Conservation (phyloP, 2,888 invertebrate genomes). For the Trachelus stipa region DNA sequence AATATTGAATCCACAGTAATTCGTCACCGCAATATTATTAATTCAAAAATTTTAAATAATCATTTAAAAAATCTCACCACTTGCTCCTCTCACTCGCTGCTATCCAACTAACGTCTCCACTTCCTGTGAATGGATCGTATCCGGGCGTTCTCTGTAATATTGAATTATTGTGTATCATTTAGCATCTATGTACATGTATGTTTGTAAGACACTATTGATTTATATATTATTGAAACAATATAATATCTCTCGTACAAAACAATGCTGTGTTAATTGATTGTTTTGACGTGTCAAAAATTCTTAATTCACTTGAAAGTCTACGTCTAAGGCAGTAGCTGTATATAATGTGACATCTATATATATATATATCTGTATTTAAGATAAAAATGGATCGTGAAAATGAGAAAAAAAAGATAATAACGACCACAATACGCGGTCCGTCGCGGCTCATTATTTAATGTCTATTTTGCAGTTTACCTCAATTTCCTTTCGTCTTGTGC, state of each 20-base stretch:
- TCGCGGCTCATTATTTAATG: neutral
- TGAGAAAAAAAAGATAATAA: neutral
- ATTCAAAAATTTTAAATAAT: neutral
- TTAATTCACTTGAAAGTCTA: neutral
- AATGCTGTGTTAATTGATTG: constrained; percentile 22
- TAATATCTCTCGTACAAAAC: constrained; percentile 41
- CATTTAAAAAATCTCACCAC: neutral
- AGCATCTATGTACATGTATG: constrained; percentile 51
- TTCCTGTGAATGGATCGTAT: neutral
- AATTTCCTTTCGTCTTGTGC: neutral
- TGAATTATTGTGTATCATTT: constrained; percentile 52
- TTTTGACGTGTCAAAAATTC: constrained; percentile 10
- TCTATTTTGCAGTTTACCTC: neutral
- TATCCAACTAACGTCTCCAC: neutral
- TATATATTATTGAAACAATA: constrained; percentile 42
- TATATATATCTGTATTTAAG: neutral
- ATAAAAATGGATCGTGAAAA: neutral
- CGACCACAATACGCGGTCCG: neutral
- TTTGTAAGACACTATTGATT: constrained; percentile 56
- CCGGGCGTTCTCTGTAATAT: constrained; percentile 12
- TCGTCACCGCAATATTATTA: neutral
- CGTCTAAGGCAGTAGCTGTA: neutral
- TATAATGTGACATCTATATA: neutral
- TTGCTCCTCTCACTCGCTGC: neutral
- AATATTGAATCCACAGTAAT: neutral